Percentiles rank a stretch among this genome's conserved stretches.
phyloP scores from a whole-genome alignment of 2,888 invertebrate species.

The Dromius quadrimaculatus region DNA sequence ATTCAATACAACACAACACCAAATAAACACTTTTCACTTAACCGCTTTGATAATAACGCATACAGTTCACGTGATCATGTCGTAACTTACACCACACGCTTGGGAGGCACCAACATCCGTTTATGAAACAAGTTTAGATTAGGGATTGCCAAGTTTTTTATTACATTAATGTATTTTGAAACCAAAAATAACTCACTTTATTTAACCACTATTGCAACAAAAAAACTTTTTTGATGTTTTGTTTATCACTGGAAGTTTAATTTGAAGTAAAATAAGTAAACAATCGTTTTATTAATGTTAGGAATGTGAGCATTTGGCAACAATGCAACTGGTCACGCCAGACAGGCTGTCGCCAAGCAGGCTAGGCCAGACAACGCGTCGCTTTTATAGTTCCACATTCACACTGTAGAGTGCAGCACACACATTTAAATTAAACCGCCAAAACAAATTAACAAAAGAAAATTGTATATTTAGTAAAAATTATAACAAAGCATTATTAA shows the following conservation, averaged over 20 bases:
- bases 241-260: slow-evolving; percentile 7
- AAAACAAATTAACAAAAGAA: slow-evolving; percentile 2
- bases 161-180: slow-evolving; percentile 18
- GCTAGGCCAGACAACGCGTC: slow-evolving; percentile 85
- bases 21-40: slow-evolving; percentile 51
- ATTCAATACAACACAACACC: slow-evolving; percentile 48
- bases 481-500: slow-evolving; percentile 10
- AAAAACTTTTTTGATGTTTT: too few species aligned
- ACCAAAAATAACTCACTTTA: not conserved
- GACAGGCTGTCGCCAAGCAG: slow-evolving; percentile 94
- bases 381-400: slow-evolving; percentile 64
- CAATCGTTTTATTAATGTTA: slow-evolving; percentile 54
- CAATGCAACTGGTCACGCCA: slow-evolving; percentile 81
- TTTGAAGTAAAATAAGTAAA: too few species aligned
- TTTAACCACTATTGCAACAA: not conserved
- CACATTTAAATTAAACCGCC: slow-evolving; percentile 13
- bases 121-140: slow-evolving; percentile 78
- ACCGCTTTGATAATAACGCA: slow-evolving; percentile 58
- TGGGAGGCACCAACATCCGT: slow-evolving; percentile 75
- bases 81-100: slow-evolving; percentile 63
- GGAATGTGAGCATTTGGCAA: slow-evolving; percentile 73
- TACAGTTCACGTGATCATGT: slow-evolving; percentile 64
- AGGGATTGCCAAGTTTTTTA: slow-evolving; percentile 69
- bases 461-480: slow-evolving; percentile 25
- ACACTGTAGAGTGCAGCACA: slow-evolving; percentile 44